Evolutionary conservation across 1,140 invertebrate species (phyloP).

Genomic region (Caerostris extrusa): DNA sequence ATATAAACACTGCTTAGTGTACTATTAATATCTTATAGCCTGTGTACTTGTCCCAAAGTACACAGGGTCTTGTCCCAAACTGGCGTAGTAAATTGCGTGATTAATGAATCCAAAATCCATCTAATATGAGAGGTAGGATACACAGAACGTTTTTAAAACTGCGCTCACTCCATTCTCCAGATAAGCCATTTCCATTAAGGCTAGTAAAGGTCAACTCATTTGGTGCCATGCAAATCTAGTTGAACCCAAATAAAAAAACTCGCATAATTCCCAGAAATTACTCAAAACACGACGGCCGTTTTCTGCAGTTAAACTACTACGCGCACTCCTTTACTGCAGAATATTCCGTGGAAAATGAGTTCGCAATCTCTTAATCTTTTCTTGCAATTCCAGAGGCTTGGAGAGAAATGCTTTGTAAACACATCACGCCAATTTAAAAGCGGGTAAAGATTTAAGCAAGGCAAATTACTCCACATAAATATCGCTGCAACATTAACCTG

Average conservation of each 20-base stretch:
- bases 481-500: slow-evolving; percentile 1
- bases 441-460: background rate
- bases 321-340: too few species aligned
- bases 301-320: too few species aligned
- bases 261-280: background rate
- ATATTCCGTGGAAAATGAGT: background rate
- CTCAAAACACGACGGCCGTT: background rate
- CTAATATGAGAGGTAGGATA: too few species aligned
- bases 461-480: slow-evolving; percentile 32
- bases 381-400: background rate
- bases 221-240: background rate
- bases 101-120: too few species aligned
- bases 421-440: slow-evolving; percentile 4
- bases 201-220: background rate
- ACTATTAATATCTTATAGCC: too few species aligned
- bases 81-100: too few species aligned
- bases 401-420: background rate
- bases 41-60: too few species aligned
- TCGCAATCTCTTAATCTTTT: background rate
- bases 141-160: too few species aligned
- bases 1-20: too few species aligned
- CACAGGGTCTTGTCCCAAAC: too few species aligned
- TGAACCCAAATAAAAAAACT: background rate
- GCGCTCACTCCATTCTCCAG: too few species aligned
- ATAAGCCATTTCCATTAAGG: background rate